Evolutionary conservation across 2,797 vertebrate species (phyloP).

Genomic region (Bufotes viridis): DNA sequence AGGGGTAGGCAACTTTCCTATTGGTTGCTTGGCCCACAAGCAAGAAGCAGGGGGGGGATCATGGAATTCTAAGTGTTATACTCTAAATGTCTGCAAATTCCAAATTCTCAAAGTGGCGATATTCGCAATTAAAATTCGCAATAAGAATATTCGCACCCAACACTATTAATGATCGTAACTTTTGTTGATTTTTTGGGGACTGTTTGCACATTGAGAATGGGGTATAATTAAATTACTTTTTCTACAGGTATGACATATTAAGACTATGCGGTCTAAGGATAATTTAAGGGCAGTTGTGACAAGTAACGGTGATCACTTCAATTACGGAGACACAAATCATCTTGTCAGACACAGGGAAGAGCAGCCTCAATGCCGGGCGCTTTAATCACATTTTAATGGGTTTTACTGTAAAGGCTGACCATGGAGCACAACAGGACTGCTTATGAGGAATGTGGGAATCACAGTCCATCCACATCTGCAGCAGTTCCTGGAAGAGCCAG

Average conservation of each 20-base stretch:
- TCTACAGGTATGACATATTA: neutral
- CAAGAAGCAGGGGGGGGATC: too few species aligned
- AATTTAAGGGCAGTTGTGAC: constrained; percentile 22
- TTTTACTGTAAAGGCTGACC: neutral
- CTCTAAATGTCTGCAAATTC: too few species aligned
- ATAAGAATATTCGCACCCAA: too few species aligned
- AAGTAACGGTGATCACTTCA: constrained; percentile 42
- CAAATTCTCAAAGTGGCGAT: too few species aligned
- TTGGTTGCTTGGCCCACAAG: too few species aligned
- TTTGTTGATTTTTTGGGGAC: too few species aligned
- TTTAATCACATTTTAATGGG: constrained; percentile 42
- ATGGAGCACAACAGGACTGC: neutral
- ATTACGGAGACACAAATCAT: constrained; percentile 44
- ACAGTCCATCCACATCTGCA: neutral
- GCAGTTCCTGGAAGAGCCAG: neutral
- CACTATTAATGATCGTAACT: too few species aligned
- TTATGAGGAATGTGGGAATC: neutral
- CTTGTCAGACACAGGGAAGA: constrained; percentile 34
- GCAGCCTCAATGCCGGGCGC: neutral
- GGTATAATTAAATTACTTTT: constrained; percentile 30
- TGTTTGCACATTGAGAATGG: neutral
- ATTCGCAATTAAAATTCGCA: too few species aligned
- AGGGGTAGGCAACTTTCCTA: too few species aligned
- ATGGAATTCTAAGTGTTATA: too few species aligned
- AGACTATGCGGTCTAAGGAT: neutral